Conservation (phyloP, 2,113 vertebrate genomes). For the Astatotilapia flaviijosephi region DNA sequence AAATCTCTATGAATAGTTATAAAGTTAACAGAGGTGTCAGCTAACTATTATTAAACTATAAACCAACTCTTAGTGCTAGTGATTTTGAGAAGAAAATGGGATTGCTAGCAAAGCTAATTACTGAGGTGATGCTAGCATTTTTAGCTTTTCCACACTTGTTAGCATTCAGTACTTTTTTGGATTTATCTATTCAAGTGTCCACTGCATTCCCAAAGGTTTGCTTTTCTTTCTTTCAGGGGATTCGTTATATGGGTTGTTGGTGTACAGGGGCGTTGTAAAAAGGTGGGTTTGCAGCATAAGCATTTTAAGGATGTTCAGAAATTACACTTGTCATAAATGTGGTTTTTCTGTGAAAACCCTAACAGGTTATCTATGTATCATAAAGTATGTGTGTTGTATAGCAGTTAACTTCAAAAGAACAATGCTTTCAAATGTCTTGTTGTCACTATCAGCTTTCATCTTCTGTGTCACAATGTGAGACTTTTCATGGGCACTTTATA, state of each 20-base stretch:
- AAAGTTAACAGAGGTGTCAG: neutral
- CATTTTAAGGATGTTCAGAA: neutral
- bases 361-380: neutral
- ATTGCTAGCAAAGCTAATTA: neutral
- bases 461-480: neutral
- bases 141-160: neutral
- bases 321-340: neutral
- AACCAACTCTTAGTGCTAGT: neutral
- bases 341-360: neutral
- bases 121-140: neutral
- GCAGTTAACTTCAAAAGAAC: neutral
- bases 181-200: neutral
- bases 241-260: neutral
- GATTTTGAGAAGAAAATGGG: neutral
- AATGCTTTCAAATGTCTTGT: neutral
- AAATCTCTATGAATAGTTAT: neutral
- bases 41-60: neutral
- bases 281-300: neutral
- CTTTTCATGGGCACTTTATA: neutral
- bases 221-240: neutral
- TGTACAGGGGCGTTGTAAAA: rapidly evolving
- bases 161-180: neutral
- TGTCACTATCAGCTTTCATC: neutral
- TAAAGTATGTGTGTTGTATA: neutral
- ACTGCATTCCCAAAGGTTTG: neutral